Percentiles rank a stretch among this genome's conserved stretches.
Conservation (phyloP, 2,113 vertebrate species). For the Limnothrissa miodon region DNA sequence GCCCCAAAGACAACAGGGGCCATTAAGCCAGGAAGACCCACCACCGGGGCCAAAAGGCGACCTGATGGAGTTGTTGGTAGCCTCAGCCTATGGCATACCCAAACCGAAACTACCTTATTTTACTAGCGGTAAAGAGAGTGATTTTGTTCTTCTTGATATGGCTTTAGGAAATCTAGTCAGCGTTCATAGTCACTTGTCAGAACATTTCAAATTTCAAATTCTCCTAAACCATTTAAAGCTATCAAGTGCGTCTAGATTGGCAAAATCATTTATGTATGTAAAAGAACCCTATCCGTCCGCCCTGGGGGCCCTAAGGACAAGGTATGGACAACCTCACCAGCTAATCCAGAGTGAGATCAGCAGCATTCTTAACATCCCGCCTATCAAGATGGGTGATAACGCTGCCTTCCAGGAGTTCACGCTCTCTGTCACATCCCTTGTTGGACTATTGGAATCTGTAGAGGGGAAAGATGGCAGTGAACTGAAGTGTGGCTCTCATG, state of each 20-base stretch:
- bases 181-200: constrained; percentile 1
- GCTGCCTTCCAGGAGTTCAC: too few relatives aligned
- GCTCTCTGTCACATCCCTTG: too few relatives aligned
- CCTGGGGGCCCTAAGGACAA: constrained; percentile 13
- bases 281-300: background rate
- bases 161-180: constrained; percentile 15
- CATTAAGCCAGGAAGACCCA: too few relatives aligned
- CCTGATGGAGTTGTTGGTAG: too few relatives aligned
- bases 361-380: too few relatives aligned
- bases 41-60: too few relatives aligned
- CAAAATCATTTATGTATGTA: constrained; percentile 6
- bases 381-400: too few relatives aligned
- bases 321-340: constrained; percentile 5
- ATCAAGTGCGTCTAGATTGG: background rate
- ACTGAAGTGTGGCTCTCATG: too few relatives aligned
- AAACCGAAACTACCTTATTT: too few relatives aligned
- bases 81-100: too few relatives aligned
- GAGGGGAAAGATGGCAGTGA: background rate
- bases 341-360: constrained; percentile 26
- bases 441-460: too few relatives aligned
- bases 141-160: constrained; percentile 27
- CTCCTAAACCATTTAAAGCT: constrained; percentile 14
- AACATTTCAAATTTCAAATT: constrained; percentile 32
- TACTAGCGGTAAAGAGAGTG: background rate
- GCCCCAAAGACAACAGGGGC: too few relatives aligned